Evolutionary conservation across 2,797 vertebrate genomes (phyloP), one percentile per base, ranked within the genome.

Genomic region (Diceros bicornis): DNA sequence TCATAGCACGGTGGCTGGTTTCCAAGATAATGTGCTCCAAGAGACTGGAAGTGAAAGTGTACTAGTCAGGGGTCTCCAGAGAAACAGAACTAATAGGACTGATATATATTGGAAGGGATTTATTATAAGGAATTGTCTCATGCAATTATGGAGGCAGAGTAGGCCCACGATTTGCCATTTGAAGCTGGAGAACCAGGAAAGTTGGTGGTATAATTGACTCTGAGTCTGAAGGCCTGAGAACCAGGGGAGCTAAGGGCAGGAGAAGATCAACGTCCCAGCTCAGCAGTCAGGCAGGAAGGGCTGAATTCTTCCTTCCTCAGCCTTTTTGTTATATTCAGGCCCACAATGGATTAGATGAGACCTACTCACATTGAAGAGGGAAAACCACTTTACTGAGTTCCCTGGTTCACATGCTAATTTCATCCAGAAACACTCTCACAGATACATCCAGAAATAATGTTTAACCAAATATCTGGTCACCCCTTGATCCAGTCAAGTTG

Each of bases 311-410:
- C 32, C 23, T 44, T 57, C 27, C 52, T 37, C 11, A 2, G 34
- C 29, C 3, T 86, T n/a, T 32, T 11, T 17, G 11, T 52, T 29
- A n/a, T 62, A 0, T 41, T 27, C 27, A 23, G 69, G 44, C 13
- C 69, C 27, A 32, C 34, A 4, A 0, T 25, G 47, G 44, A 66
- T 8, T 44, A 27, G 34, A n/a, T 18, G 34, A 32, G 17, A 34
- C 10, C 27, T 20, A 27, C 13, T 7, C 17, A 21, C 29, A 17
- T 0, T 4, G 37, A 4, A 20, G 4, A 61, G 37, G 23, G 23
- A 69, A 86, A 69, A 32, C 23, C 41, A 47, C 32, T 21, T 34
- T 21, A 69, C 61, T 59, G 72, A 37, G 6, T 32, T 61, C n/a
- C 25, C 25, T 52, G 68, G 74, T 72, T 74, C 18, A 62, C 71